Evolutionary conservation across 2,113 vertebrate species (phyloP), one percentile per base, ranked within the genome.

Genomic region (Entomyzon cyanotis): DNA sequence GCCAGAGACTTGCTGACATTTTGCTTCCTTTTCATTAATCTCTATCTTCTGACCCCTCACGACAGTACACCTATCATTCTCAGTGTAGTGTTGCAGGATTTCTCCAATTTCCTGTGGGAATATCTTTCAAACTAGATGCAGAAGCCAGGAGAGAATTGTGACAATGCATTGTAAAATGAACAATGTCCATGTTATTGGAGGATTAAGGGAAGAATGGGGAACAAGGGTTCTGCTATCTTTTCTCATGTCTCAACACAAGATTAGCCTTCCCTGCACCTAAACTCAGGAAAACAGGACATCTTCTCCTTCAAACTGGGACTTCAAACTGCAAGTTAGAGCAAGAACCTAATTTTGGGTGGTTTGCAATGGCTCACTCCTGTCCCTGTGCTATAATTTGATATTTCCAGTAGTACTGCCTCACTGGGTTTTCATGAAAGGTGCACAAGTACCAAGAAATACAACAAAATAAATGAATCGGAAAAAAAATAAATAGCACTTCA

Each of bases 1-100:
- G 39, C 23, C 47, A 70, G 39, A 81, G 69, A 59, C 89, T 68
- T 94, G 77, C 42, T 91, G 78, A 78, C 37, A 39, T 89, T 79
- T 93, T 93, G 27, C 62, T 94, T 96, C 77, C 87, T 89, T 89
- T n/a, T 77, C 65, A 64, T 93, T 68, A 74, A 89, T 71, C 52
- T 93, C 64, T 35, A 44, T 42, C 30, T 89, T 75, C 58, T 5
- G 4, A 64, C 5, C 8, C 33, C 22, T 33, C 9, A 3, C 47
- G 71, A 68, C 12, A 64, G 47, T 52, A 81, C 59, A 92, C 89
- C 91, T 92, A 86, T 76, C n/a, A 46, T 71, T 93, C 60, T 87
- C 42, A 50, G 50, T 12, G 16, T 11, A 81, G 11, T 20, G 33
- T 49, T 70, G 35, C 80, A 93, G 68, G 25, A 81, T 70, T 94